These are phyloP conservation scores for Sipha maydis DNA, from an alignment of 2,888 invertebrate species.

Conservation along the genomic window DNA sequence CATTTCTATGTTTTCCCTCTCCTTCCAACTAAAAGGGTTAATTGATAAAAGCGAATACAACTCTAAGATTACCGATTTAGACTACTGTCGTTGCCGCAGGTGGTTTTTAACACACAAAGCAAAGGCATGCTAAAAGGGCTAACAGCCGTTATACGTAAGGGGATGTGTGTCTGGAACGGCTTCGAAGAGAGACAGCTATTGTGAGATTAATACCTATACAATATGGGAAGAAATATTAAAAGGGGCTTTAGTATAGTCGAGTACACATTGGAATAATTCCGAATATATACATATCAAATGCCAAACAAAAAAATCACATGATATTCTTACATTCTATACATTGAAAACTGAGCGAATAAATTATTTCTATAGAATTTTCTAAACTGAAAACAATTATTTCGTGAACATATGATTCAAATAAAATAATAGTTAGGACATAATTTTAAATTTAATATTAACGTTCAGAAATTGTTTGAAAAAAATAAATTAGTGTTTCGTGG, in stretches of 20 bases:
- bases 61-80: slow-evolving; percentile 14
- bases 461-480: not conserved
- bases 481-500: not conserved
- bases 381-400: too few species aligned
- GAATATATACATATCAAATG: not conserved
- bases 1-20: slow-evolving; percentile 33
- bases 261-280: not conserved
- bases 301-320: not conserved
- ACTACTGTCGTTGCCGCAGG: slow-evolving; percentile 34
- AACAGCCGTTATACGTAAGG: slow-evolving; percentile 14
- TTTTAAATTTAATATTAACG: not conserved
- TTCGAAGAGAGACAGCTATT: not conserved
- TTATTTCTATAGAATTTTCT: too few species aligned
- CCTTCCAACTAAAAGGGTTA: slow-evolving; percentile 11
- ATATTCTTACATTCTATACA: not conserved
- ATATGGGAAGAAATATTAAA: slow-evolving; percentile 5
- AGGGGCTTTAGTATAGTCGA: not conserved
- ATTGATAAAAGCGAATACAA: slow-evolving; percentile 30
- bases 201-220: slow-evolving; percentile 5
- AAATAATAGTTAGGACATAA: not conserved
- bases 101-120: slow-evolving; percentile 47
- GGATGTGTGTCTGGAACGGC: slow-evolving; percentile 1
- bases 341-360: not conserved
- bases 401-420: too few species aligned
- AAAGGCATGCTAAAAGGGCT: slow-evolving; percentile 2